phyloP scores from a whole-genome alignment of 2,797 vertebrate genomes.

The Tokudaia muenninki region DNA sequence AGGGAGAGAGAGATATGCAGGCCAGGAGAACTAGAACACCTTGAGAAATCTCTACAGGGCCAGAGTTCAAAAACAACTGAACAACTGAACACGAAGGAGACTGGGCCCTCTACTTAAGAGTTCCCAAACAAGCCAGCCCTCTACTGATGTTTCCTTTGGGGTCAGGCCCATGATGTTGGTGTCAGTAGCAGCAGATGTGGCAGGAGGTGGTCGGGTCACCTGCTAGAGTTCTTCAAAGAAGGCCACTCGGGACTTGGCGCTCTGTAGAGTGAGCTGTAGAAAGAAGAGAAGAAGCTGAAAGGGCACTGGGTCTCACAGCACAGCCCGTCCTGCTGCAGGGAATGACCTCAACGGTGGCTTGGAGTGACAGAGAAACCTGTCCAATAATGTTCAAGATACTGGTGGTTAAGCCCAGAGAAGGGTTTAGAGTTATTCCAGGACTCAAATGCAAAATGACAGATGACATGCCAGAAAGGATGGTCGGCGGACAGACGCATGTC shows the following conservation, averaged over 20 bases:
- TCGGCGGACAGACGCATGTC: constrained; percentile 33
- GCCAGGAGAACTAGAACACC: constrained; percentile 62
- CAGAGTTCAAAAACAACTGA: constrained; percentile 50
- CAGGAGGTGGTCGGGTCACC: background rate
- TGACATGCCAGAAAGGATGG: constrained; percentile 1
- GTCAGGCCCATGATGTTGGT: background rate
- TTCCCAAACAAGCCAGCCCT: background rate
- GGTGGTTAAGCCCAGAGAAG: background rate
- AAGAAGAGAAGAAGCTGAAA: constrained; percentile 82
- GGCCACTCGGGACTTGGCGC: constrained; percentile 97
- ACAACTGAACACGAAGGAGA: constrained; percentile 22
- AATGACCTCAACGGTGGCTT: background rate
- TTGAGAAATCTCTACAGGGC: constrained; percentile 42
- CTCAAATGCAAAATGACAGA: constrained; percentile 56
- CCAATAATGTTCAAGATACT: background rate
- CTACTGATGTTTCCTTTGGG: background rate
- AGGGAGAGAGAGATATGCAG: background rate
- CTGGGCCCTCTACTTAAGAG: background rate
- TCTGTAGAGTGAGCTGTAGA: constrained; percentile 96
- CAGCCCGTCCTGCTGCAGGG: background rate
- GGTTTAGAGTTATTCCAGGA: background rate
- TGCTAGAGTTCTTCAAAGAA: constrained; percentile 97
- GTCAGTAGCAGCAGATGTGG: constrained; percentile 61
- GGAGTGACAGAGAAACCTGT: background rate
- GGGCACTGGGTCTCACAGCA: fast-evolving